phyloP scores from a whole-genome alignment of 2,113 vertebrate genomes.

The Rhea americana region DNA sequence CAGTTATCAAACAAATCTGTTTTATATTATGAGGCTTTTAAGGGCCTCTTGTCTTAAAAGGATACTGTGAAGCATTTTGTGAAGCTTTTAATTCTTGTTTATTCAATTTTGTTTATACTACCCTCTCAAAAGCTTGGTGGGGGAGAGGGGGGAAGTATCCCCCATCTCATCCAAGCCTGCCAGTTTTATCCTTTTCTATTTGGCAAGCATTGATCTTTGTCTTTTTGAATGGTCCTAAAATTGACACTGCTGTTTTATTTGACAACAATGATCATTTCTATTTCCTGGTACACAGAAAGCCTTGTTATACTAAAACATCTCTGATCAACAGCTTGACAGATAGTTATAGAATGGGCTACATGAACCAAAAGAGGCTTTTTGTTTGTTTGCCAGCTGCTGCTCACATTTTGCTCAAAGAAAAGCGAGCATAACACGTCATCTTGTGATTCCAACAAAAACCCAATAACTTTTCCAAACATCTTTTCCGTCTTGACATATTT shows the following conservation, averaged over 20 bases:
- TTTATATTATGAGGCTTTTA: neutral
- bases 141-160: neutral
- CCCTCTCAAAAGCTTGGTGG: neutral
- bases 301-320: neutral
- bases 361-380: neutral
- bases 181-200: neutral
- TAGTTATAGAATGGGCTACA: neutral
- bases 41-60: neutral
- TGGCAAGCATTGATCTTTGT: conserved; percentile 7
- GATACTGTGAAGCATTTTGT: neutral
- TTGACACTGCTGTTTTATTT: conserved; percentile 32
- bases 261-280: conserved; percentile 39
- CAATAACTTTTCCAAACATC: neutral
- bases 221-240: conserved; percentile 12
- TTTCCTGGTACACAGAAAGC: conserved; percentile 19
- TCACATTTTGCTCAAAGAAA: neutral
- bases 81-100: neutral
- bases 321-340: conserved; percentile 10
- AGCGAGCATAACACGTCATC: neutral
- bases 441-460: neutral
- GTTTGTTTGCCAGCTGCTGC: neutral
- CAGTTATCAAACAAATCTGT: neutral
- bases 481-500: neutral
- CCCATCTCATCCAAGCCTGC: neutral
- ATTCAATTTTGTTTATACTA: neutral